Conservation (phyloP, 2,113 vertebrate species). For the Callipepla squamata region DNA sequence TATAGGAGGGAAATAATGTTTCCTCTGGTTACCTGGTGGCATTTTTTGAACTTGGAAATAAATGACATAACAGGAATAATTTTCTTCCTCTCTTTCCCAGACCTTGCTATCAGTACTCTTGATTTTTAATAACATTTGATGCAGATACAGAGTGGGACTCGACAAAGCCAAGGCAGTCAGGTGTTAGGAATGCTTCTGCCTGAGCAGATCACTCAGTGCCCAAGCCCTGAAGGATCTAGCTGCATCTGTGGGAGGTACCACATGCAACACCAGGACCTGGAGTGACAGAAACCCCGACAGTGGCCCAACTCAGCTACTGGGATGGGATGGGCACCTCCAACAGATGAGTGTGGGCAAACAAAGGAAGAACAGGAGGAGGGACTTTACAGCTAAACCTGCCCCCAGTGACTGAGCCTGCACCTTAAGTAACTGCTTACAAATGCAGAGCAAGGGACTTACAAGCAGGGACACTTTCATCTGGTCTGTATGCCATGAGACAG, state of each 20-base stretch:
- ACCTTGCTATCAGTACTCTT: neutral
- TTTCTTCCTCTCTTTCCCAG: neutral
- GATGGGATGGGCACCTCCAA: neutral
- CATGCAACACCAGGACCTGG: fast-evolving
- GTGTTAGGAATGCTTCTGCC: neutral
- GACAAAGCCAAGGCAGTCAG: neutral
- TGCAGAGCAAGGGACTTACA: neutral
- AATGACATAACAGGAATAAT: neutral
- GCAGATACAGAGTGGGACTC: neutral
- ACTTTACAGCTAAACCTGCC: neutral
- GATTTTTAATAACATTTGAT: neutral
- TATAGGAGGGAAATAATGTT: neutral
- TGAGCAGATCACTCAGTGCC: neutral
- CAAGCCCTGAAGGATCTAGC: neutral
- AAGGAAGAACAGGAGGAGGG: neutral
- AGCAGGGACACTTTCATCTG: neutral
- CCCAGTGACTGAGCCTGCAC: neutral
- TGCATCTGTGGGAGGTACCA: fast-evolving
- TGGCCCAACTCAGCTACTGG: neutral
- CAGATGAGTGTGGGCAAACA: neutral
- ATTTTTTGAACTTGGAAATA: slow-evolving; percentile 4
- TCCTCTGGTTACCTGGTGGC: neutral
- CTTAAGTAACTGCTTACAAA: neutral
- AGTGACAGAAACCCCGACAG: neutral
- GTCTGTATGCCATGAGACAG: neutral